phyloP scores from a whole-genome alignment of 2,888 invertebrate genomes.

The Gordius sp. region DNA sequence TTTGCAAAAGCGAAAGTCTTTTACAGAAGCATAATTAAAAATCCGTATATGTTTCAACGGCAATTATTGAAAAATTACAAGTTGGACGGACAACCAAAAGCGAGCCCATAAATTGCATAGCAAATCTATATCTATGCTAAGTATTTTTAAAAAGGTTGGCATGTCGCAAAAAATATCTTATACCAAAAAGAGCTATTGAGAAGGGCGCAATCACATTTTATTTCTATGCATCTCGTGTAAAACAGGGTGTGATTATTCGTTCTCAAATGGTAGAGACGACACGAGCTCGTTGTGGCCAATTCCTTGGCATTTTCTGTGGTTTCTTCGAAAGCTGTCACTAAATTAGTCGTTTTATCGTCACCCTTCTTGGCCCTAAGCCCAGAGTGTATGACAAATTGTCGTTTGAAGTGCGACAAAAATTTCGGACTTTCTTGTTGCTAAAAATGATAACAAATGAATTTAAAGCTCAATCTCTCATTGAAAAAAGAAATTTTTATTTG shows the following conservation, averaged over 20 bases:
- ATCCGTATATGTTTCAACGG: too few relatives aligned
- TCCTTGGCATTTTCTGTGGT: slow-evolving; percentile 23
- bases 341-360: slow-evolving; percentile 47
- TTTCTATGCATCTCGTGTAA: slow-evolving; percentile 63
- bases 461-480: too few relatives aligned
- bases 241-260: slow-evolving; percentile 68
- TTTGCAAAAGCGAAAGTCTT: too few relatives aligned
- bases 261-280: slow-evolving; percentile 73
- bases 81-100: too few relatives aligned
- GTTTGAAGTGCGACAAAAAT: slow-evolving; percentile 85
- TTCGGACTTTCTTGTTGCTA: slow-evolving; percentile 95
- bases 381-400: slow-evolving; percentile 65
- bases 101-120: too few relatives aligned
- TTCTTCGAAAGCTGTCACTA: slow-evolving; percentile 22
- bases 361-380: slow-evolving; percentile 34
- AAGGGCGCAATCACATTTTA: slow-evolving; percentile 37
- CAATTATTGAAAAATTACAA: too few relatives aligned
- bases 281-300: slow-evolving; percentile 28
- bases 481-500: too few relatives aligned
- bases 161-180: too few relatives aligned
- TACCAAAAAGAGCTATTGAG: slow-evolving; percentile 86
- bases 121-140: too few relatives aligned
- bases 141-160: too few relatives aligned
- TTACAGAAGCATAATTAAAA: too few relatives aligned
- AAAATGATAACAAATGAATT: too few relatives aligned